Conservation (phyloP, 37 sponge, comb jelly and placozoan species). For the Spongilla lacustris region DNA sequence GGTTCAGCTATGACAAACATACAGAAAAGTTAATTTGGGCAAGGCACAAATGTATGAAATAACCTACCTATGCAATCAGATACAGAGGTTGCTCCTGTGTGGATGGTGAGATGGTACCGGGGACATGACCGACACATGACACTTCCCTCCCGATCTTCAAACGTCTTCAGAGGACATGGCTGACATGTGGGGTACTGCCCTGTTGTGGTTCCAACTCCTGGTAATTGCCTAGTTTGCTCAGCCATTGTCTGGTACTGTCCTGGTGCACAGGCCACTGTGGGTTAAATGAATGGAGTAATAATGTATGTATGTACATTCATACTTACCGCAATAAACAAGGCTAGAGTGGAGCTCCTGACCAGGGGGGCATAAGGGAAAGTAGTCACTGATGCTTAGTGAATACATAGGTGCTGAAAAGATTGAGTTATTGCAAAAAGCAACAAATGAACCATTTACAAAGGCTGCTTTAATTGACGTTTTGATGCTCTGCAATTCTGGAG, state of each 20-base stretch:
- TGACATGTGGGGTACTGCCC: neutral
- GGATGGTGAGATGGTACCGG: neutral
- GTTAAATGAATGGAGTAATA: neutral
- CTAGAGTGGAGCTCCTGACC: conserved; percentile 33
- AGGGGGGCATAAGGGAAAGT: conserved; percentile 15
- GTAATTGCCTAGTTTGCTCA: neutral
- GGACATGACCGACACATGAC: neutral
- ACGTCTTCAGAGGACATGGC: neutral
- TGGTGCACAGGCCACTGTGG: neutral
- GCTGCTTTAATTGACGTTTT: neutral
- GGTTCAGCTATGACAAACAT: neutral
- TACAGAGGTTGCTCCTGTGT: neutral
- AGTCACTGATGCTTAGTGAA: conserved; percentile 6
- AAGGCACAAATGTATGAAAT: neutral
- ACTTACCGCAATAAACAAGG: conserved; percentile 27
- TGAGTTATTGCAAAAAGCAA: neutral
- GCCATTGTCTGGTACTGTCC: neutral
- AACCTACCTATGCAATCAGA: neutral
- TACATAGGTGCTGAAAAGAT: neutral
- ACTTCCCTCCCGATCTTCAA: neutral
- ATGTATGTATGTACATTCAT: neutral
- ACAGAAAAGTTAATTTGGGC: neutral
- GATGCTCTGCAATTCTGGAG: neutral
- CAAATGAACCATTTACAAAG: neutral
- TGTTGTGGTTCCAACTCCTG: neutral